Percentiles rank a stretch among this genome's conserved stretches.
Evolutionary conservation across 2,113 vertebrate genomes (phyloP).

Genomic region (Orcinus orca): DNA sequence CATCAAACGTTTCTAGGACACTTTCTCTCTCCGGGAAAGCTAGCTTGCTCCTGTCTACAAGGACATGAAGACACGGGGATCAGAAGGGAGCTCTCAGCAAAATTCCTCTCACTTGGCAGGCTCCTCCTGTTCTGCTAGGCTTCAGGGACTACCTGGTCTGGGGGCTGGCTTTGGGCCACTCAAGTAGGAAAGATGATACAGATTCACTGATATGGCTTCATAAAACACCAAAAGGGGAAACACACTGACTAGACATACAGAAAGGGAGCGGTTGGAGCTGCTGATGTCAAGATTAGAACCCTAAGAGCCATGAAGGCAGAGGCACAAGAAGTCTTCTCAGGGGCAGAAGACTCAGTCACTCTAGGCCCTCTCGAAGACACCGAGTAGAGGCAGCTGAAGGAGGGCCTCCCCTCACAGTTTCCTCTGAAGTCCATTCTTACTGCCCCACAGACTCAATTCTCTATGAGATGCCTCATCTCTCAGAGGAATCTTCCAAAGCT

Average conservation of each 20-base stretch:
- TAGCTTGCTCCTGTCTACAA: not conserved
- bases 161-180: constrained; percentile 60
- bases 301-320: constrained; percentile 69
- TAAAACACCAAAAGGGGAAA: constrained; percentile 75
- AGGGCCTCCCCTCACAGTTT: not conserved
- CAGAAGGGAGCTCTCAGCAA: not conserved
- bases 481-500: not conserved
- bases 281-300: constrained; percentile 38
- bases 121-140: not conserved
- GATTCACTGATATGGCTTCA: constrained; percentile 76
- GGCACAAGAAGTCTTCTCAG: constrained; percentile 57
- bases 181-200: constrained; percentile 45
- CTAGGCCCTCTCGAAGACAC: constrained; percentile 42
- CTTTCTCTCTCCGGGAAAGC: constrained; percentile 19
- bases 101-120: constrained; percentile 16
- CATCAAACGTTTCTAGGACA: not conserved
- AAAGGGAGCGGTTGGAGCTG: constrained; percentile 53
- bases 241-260: constrained; percentile 76
- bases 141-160: constrained; percentile 43
- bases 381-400: constrained; percentile 50
- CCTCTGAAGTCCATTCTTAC: not conserved
- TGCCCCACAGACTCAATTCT: not conserved
- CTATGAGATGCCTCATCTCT: not conserved
- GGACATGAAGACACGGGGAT: not conserved
- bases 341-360: constrained; percentile 40